Evolutionary conservation across 1,140 invertebrate species (phyloP).

Genomic region (Maconellicoccus hirsutus): DNA sequence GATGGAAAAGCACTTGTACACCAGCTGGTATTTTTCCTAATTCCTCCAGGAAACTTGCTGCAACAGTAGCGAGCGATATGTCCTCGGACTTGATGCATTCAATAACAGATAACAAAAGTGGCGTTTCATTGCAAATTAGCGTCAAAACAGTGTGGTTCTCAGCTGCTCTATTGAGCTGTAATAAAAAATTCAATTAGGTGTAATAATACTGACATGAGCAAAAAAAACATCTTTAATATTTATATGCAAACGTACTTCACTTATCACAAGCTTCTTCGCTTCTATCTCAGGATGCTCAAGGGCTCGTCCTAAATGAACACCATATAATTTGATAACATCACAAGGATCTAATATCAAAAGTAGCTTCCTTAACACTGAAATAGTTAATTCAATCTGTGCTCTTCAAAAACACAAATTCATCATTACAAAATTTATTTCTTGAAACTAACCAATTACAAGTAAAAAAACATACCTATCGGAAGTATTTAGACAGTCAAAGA

Average conservation of each 20-base stretch:
- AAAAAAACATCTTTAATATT: background rate
- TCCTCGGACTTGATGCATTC: constrained; percentile 46
- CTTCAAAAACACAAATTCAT: constrained; percentile 17
- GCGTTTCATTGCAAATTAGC: constrained; percentile 39
- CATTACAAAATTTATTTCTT: background rate
- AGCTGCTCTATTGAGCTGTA: constrained; percentile 16
- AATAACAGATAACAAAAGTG: constrained; percentile 41
- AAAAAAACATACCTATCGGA: constrained; percentile 12
- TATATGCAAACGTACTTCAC: constrained; percentile 15
- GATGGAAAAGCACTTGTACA: constrained; percentile 38
- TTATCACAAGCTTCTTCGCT: constrained; percentile 23
- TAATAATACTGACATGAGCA: no score
- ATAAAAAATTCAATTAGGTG: background rate
- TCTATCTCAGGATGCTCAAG: constrained; percentile 23
- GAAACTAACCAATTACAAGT: background rate
- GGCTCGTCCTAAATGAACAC: constrained; percentile 19
- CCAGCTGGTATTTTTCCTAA: constrained; percentile 37
- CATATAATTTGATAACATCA: constrained; percentile 16
- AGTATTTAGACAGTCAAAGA: constrained; percentile 26
- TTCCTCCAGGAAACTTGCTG: constrained; percentile 43
- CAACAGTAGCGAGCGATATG: constrained; percentile 44
- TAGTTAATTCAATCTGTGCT: constrained; percentile 15
- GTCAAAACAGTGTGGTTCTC: constrained; percentile 29
- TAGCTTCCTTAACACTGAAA: constrained; percentile 11
- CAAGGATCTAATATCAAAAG: constrained; percentile 7